A percentile compares a stretch with the other conserved stretches of the same genome.
Evolutionary conservation across 2,113 vertebrate genomes (phyloP).

Genomic region (Ia io): DNA sequence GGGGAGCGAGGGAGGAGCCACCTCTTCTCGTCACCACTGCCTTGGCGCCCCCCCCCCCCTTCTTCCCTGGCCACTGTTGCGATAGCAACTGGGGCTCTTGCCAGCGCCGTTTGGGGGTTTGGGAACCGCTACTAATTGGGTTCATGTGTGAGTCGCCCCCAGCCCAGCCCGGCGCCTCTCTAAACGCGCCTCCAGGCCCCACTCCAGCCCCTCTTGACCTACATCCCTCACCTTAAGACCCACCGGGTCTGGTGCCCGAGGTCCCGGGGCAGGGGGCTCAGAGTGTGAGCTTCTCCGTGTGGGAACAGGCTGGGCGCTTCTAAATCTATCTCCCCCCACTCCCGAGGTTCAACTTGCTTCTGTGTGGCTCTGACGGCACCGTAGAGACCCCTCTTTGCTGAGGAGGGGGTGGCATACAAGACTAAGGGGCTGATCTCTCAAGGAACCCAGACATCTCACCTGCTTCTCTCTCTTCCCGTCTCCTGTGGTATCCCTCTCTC

Average conservation of each 20-base stretch:
- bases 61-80: constrained; percentile 65
- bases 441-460: constrained; percentile 22
- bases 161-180: constrained; percentile 42
- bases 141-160: constrained; percentile 80
- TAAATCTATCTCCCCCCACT: background rate
- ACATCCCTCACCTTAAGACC: constrained; percentile 19
- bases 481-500: background rate
- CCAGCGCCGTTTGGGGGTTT: constrained; percentile 78
- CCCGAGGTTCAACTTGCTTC: constrained; percentile 13
- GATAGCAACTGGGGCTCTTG: constrained; percentile 77
- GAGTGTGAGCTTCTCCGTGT: background rate
- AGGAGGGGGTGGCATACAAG: background rate
- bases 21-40: constrained; percentile 47
- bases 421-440: background rate
- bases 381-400: background rate
- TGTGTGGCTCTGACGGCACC: constrained; percentile 34
- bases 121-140: constrained; percentile 79
- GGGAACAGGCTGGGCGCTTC: background rate
- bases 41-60: background rate
- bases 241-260: constrained; percentile 32
- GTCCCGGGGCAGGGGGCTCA: background rate
- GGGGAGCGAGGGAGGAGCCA: constrained; percentile 53
- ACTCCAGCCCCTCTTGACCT: background rate
- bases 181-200: constrained; percentile 51
- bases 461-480: constrained; percentile 1